phyloP scores from a whole-genome alignment of 30 jellyfish, hydroid and myxozoan genomes.

The Aurelia aurita region DNA sequence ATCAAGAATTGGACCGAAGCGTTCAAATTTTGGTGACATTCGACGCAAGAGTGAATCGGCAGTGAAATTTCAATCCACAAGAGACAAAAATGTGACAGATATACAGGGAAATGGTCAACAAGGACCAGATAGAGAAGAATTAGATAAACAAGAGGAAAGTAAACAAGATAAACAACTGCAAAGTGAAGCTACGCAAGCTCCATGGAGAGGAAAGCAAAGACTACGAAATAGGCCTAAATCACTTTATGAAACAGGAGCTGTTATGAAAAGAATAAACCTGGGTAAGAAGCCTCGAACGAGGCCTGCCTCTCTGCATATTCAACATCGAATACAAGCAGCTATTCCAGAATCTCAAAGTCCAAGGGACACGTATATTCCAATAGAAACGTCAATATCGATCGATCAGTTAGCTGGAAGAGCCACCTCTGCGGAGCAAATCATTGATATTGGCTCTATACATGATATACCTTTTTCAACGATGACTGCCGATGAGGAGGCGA shows the following conservation, averaged over 20 bases:
- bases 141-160: background rate
- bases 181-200: background rate
- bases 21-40: background rate
- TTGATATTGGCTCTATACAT: constrained; percentile 53
- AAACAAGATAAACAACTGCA: background rate
- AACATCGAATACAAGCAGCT: constrained; percentile 54
- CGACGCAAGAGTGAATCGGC: background rate
- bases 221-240: constrained; percentile 45
- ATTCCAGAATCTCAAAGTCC: constrained; percentile 38
- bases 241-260: constrained; percentile 59
- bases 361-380: constrained; percentile 1
- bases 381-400: background rate
- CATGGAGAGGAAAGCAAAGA: constrained; percentile 39
- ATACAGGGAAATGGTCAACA: background rate
- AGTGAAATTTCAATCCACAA: background rate
- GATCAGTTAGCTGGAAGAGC: background rate
- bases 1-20: constrained; percentile 5
- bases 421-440: constrained; percentile 1
- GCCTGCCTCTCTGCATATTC: constrained; percentile 59
- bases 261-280: constrained; percentile 2
- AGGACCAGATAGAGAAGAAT: background rate
- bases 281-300: constrained; percentile 20
- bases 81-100: background rate
- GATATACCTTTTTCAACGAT: constrained; percentile 32
- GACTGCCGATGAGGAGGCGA: constrained; percentile 61